Percentiles rank a stretch among this genome's conserved stretches.
Evolutionary conservation across 2,888 invertebrate species (phyloP).

Genomic region (Melanchra persicariae): DNA sequence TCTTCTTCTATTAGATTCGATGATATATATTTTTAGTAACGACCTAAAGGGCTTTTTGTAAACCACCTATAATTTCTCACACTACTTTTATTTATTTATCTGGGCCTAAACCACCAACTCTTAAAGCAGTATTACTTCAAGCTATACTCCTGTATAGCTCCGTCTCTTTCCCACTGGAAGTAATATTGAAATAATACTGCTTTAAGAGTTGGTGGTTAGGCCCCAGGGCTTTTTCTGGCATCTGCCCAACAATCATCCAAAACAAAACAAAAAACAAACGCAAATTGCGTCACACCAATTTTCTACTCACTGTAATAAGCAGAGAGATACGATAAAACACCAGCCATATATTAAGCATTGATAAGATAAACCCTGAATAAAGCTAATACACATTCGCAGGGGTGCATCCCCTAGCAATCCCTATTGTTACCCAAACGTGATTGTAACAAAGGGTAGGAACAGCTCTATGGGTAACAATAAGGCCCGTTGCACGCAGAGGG

Average conservation of each 20-base stretch:
- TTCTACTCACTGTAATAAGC: conserved; percentile 62
- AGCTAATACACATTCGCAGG: conserved; percentile 72
- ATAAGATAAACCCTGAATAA: conserved; percentile 69
- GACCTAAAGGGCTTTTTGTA: not conserved
- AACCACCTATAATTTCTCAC: not conserved
- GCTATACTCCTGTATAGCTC: no score
- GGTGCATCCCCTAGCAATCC: conserved; percentile 70
- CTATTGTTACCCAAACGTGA: conserved; percentile 81
- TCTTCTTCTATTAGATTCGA: no score
- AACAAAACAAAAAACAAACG: conserved; percentile 8
- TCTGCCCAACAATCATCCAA: not conserved
- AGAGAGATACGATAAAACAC: conserved; percentile 54
- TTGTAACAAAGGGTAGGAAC: conserved; percentile 84
- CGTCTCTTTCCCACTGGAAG: no score
- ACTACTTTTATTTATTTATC: not conserved
- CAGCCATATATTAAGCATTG: conserved; percentile 60
- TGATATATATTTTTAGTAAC: no score
- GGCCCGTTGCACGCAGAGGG: conserved; percentile 70
- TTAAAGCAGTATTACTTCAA: no score
- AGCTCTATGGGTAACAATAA: conserved; percentile 79
- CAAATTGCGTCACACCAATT: conserved; percentile 27
- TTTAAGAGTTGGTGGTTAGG: no score
- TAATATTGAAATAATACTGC: no score
- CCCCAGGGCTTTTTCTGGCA: not conserved
- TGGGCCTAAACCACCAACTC: no score